Evolutionary conservation across 2,797 vertebrate species (phyloP), one percentile per base, ranked within the genome.

Genomic region (Petrocephalus sullivani): DNA sequence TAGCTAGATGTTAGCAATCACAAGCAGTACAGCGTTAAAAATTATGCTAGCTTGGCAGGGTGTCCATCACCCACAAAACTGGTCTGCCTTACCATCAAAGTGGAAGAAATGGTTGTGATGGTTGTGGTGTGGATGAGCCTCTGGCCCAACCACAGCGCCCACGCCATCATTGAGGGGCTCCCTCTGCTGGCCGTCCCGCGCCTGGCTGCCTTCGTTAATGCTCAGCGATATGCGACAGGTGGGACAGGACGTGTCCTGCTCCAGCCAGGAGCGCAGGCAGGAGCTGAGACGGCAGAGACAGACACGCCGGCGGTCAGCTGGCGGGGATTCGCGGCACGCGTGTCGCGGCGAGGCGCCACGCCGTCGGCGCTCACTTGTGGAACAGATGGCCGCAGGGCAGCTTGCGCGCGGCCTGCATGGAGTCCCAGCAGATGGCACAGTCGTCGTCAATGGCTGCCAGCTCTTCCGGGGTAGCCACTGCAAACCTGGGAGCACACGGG

Each of bases 91-190:
- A 98, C 98, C 98, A 0, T 99, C 98, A 3, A 99, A 99, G 93
- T 99, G 98, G 93, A 99, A 99, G 95, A 99, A 99, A 94, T 99
- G 98, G 91, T 99, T 99, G 92, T 98, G 98, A 19, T 99, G 98
- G 93, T 99, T 99, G 89, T 98, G 91, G 89, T 97, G 98, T 0
- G 97, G 96, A 83, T 97, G 94, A 90, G 96, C 96, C 60, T 99
- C 98, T 0, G 96, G 94, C 58, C 96, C 96, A 0, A 97, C 95
- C 1, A 51, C 94, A 0, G 97, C 96, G 1, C 95, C 96, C 37
- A 97, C 89, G 91, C 97, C 98, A 89, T 97, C 97, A 37, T 96
- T 97, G 91, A 97, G 75, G 51, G 96, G 97, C 16, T 94, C 96
- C 1, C 96, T 96, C 33, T 96, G 97, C 58, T 95, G 97, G 89